Evolutionary conservation across 2,797 vertebrate species (phyloP), one percentile per base, ranked within the genome.

Genomic region (Champsocephalus esox): DNA sequence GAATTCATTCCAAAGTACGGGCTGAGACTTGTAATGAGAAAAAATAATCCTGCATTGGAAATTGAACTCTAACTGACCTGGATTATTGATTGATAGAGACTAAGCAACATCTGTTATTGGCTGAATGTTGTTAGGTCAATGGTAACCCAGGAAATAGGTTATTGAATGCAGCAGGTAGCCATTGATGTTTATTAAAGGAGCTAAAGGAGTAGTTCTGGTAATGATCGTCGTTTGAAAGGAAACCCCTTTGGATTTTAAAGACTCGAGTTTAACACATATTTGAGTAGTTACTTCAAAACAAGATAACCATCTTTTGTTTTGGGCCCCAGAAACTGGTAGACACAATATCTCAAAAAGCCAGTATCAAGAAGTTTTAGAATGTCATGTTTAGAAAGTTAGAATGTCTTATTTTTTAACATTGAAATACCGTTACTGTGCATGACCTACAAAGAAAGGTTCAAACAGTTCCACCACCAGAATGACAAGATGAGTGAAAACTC

Each of bases 61-160:
- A 75, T 12, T 65, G 56, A 24, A 64, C 17, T 70, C 12, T 49
- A 44, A 64, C 60, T 55, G 48, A 69, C 67, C 54, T 50, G 28
- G 12, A 64, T 74, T 74, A 62, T 74, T 54, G 60, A 79, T 77
- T 70, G 41, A 66, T 44, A 59, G 19, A 65, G 54, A 77, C 9
- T 34, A 61, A 4, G 41, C 49, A 45, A n/a, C 54, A 3, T 69
- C 65, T 14, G 3, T 58, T 72, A 73, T 73, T 70, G 56, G 66
- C 58, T 75, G 55, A 82, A 57, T 49, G 52, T 10, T 75, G 57
- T 75, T 67, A 38, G 60, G 56, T 78, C 50, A 73, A 17, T 72
- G 63, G 44, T 56, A 66, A 81, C 71, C 54, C 14, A 67, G 65
- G 48, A 9, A 65, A 28, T 64, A 51, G 19, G 9, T 66, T 34